phyloP scores from a whole-genome alignment of 2,113 vertebrate species.

The Dendrocopos noguchii region DNA sequence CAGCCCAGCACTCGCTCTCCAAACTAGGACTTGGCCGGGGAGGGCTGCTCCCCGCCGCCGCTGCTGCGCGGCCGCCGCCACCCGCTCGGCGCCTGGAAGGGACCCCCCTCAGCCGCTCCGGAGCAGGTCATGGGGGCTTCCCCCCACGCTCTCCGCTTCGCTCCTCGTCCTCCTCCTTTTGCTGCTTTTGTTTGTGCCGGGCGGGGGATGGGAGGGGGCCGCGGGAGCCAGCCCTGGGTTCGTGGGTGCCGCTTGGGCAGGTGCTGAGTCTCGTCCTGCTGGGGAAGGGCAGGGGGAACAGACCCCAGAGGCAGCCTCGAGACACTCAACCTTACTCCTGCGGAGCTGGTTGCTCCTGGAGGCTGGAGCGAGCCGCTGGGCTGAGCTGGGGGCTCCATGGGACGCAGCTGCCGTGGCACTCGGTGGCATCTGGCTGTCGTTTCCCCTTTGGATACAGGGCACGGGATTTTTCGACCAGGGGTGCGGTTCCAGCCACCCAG shows the following conservation, averaged over 20 bases:
- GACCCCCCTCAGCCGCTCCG: neutral
- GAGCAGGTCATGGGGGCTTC: slow-evolving; percentile 77
- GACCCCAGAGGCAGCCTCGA: neutral
- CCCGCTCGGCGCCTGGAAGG: neutral
- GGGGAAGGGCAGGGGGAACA: neutral
- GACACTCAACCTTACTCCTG: neutral
- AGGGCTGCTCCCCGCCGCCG: slow-evolving; percentile 1
- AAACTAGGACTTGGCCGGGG: slow-evolving; percentile 76
- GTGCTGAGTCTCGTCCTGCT: neutral
- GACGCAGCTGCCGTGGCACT: accelerated
- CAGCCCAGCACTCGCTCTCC: slow-evolving; percentile 58
- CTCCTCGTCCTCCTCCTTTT: neutral
- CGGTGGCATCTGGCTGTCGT: neutral
- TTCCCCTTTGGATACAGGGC: neutral
- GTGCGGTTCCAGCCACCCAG: neutral
- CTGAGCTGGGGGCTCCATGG: accelerated
- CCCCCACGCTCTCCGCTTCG: neutral
- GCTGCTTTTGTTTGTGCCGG: neutral
- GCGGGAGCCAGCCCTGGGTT: neutral
- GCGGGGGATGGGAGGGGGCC: neutral
- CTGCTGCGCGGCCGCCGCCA: neutral
- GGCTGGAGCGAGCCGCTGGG: neutral
- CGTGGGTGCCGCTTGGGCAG: neutral
- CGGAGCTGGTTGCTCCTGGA: neutral
- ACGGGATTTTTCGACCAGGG: neutral